Conservation (phyloP, 2,113 vertebrate genomes). For the Talpa occidentalis region DNA sequence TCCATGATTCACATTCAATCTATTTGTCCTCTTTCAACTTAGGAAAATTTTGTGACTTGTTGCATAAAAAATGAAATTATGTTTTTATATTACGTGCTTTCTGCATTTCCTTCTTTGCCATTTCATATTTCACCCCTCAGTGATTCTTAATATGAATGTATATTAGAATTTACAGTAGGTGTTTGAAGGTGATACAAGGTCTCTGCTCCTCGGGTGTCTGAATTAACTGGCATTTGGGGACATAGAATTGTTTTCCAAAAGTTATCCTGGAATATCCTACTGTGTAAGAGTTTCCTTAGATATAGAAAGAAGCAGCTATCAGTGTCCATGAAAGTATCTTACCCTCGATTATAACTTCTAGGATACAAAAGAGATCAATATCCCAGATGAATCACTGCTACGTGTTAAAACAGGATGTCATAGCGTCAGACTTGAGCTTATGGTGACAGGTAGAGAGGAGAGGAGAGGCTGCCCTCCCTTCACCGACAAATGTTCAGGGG, state of each 20-base stretch:
- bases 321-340: neutral
- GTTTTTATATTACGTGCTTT: neutral
- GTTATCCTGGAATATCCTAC: neutral
- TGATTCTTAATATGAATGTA: neutral
- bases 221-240: neutral
- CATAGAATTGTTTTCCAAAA: neutral
- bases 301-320: neutral
- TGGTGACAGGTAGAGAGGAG: neutral
- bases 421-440: neutral
- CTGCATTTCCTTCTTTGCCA: neutral
- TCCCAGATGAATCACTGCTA: neutral
- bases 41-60: neutral
- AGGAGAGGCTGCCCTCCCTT: neutral
- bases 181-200: neutral
- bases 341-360: neutral
- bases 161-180: neutral
- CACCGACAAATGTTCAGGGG: neutral
- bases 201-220: neutral
- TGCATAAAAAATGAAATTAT: neutral
- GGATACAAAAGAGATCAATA: neutral
- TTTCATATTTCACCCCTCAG: neutral
- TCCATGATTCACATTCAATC: neutral
- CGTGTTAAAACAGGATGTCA: neutral
- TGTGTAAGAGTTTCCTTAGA: neutral
- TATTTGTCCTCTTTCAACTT: neutral